phyloP scores from a whole-genome alignment of 2,888 invertebrate genomes.

The Hemithea aestivaria region DNA sequence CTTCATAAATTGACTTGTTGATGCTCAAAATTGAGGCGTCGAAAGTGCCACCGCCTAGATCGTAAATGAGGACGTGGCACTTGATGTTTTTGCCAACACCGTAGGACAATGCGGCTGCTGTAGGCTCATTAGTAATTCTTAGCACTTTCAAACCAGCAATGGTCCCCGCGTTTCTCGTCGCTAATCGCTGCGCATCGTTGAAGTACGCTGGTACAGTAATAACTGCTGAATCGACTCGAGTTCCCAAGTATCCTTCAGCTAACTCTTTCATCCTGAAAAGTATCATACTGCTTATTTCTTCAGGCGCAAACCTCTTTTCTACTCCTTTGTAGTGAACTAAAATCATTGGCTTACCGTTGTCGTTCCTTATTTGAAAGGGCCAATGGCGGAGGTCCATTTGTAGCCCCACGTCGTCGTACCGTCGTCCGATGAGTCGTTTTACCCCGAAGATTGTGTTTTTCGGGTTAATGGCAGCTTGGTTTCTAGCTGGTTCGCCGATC shows the following conservation, averaged over 20 bases:
- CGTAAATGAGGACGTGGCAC: conserved; percentile 52
- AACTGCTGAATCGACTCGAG: conserved; percentile 51
- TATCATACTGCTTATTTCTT: conserved; percentile 60
- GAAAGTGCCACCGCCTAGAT: conserved; percentile 60
- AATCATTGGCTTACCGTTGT: conserved; percentile 58
- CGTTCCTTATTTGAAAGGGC: conserved; percentile 48
- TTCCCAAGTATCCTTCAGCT: conserved; percentile 50
- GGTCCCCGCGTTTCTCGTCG: conserved; percentile 48
- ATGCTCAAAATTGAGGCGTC: conserved; percentile 56
- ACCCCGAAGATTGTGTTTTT: conserved; percentile 55
- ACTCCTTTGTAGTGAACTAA: conserved; percentile 46
- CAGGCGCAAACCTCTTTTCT: conserved; percentile 47
- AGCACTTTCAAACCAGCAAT: conserved; percentile 57
- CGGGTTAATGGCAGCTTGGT: conserved; percentile 49
- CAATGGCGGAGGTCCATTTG: conserved; percentile 55
- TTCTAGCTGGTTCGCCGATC: conserved; percentile 58
- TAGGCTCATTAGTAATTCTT: conserved; percentile 56
- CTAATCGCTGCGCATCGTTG: conserved; percentile 55
- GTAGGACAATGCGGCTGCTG: conserved; percentile 59
- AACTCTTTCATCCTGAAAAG: conserved; percentile 56
- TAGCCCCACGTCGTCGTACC: conserved; percentile 51
- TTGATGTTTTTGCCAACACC: conserved; percentile 43
- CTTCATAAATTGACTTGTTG: conserved; percentile 46
- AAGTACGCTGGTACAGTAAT: conserved; percentile 65
- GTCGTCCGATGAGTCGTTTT: conserved; percentile 56